phyloP scores from a whole-genome alignment of 2,888 invertebrate genomes.

The Lomographa bimaculata region DNA sequence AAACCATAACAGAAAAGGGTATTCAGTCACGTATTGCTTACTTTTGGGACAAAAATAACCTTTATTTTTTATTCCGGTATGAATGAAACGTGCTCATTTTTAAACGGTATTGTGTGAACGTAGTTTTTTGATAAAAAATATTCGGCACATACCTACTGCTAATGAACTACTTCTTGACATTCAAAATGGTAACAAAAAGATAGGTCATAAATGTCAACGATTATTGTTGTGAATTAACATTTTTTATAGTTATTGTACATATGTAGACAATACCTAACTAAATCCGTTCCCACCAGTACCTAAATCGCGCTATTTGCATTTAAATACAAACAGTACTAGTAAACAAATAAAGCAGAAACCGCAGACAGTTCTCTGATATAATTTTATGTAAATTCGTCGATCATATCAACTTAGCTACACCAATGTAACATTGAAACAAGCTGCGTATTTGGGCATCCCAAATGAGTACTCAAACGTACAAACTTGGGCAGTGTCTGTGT shows the following conservation, averaged over 20 bases:
- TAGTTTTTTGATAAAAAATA: constrained; percentile 11
- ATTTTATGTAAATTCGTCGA: constrained; percentile 34
- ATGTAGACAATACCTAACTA: too few relatives aligned
- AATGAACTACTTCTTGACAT: constrained; percentile 6
- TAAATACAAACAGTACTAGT: too few relatives aligned
- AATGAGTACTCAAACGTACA: constrained; percentile 55
- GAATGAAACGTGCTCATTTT: constrained; percentile 29
- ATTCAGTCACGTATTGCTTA: constrained; percentile 34
- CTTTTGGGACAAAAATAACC: constrained; percentile 32
- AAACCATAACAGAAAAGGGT: constrained; percentile 26
- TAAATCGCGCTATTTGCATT: too few relatives aligned
- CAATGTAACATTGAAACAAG: constrained; percentile 48
- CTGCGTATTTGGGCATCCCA: constrained; percentile 50
- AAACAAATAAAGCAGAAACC: constrained; percentile 1
- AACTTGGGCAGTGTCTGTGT: too few relatives aligned
- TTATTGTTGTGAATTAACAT: too few relatives aligned
- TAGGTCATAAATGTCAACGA: constrained; percentile 4
- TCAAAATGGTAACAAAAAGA: background rate
- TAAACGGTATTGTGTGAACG: constrained; percentile 23
- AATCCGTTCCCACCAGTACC: too few relatives aligned
- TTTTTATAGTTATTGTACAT: too few relatives aligned
- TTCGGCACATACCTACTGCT: constrained; percentile 3
- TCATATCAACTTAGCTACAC: constrained; percentile 42
- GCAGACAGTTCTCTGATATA: background rate
- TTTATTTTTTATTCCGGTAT: constrained; percentile 27